A percentile compares a stretch with the other conserved stretches of the same genome.
phyloP scores from a whole-genome alignment of 2,888 invertebrate species.

The Ochropacha duplaris region DNA sequence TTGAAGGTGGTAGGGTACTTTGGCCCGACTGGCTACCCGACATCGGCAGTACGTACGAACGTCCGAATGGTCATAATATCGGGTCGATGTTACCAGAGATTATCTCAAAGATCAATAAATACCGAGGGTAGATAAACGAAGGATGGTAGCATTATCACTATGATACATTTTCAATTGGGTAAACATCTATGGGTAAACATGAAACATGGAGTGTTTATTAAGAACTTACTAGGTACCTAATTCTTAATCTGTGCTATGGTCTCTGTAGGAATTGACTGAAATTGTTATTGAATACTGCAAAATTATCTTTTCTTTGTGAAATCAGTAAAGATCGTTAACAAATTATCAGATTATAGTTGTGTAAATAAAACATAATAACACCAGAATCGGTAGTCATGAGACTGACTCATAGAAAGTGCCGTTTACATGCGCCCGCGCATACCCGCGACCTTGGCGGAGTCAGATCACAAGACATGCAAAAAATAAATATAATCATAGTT shows the following conservation, averaged over 20 bases:
- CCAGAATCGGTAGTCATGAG: neutral
- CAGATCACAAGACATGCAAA: conserved; percentile 10
- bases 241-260: no score
- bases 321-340: no score
- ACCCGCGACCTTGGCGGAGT: conserved; percentile 28
- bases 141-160: neutral
- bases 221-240: no score
- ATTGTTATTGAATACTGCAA: no score
- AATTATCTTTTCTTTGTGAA: no score
- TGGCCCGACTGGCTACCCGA: no score
- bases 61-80: no score
- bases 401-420: conserved; percentile 31
- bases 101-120: neutral
- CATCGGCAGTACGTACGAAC: no score
- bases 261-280: no score
- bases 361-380: neutral
- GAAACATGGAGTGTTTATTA: neutral
- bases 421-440: conserved; percentile 10
- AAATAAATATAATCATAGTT: conserved; percentile 4
- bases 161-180: neutral
- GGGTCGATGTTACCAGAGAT: neutral
- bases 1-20: no score
- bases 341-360: neutral
- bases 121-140: neutral
- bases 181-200: neutral